Percentiles rank a stretch among this genome's conserved stretches.
Conservation (phyloP, 2,888 invertebrate species). For the Erebia epiphron region DNA sequence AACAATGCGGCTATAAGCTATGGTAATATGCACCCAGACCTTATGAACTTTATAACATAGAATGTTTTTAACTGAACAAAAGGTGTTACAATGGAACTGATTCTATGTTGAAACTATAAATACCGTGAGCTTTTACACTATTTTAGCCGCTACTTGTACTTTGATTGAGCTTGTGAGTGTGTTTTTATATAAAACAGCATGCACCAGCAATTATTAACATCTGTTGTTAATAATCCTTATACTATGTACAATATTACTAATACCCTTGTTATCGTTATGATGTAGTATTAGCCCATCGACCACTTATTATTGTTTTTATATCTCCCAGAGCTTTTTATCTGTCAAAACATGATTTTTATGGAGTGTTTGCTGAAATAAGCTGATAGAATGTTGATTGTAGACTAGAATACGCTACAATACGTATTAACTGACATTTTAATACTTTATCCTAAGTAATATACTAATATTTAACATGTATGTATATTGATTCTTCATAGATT, state of each 20-base stretch:
- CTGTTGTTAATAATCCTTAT: constrained; percentile 17
- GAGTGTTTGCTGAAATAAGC: constrained; percentile 68
- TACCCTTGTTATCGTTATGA: constrained; percentile 62
- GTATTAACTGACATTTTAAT: neutral
- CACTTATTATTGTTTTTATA: constrained; percentile 60
- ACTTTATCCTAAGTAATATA: neutral
- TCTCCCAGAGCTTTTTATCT: constrained; percentile 60
- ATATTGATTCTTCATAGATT: neutral
- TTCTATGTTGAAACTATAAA: neutral
- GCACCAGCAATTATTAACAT: constrained; percentile 23
- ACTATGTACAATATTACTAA: constrained; percentile 32
- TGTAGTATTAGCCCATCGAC: constrained; percentile 65
- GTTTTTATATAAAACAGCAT: constrained; percentile 22
- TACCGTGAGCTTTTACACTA: neutral
- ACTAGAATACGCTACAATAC: constrained; percentile 20
- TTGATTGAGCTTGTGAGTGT: constrained; percentile 8
- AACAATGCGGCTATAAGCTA: no score
- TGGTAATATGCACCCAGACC: neutral
- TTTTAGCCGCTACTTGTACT: neutral
- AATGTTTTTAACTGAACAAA: neutral
- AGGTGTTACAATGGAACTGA: neutral
- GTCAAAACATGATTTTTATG: constrained; percentile 63
- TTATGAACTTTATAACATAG: neutral
- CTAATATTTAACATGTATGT: neutral
- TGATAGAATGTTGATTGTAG: constrained; percentile 62